Conservation (phyloP, 2,888 invertebrate species). For the Spisula solida region DNA sequence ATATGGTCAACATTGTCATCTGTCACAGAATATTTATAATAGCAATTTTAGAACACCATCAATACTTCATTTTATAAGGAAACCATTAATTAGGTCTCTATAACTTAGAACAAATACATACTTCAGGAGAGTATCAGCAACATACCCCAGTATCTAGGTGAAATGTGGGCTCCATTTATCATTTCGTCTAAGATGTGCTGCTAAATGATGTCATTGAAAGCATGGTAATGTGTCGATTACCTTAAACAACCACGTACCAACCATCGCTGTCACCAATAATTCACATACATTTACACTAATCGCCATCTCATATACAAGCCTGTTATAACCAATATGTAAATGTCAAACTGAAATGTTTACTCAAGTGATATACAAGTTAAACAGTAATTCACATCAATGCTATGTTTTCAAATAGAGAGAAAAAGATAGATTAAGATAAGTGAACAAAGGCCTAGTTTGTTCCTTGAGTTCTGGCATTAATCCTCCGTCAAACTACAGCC, state of each 20-base stretch:
- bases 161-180: neutral
- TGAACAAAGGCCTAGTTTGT: constrained; percentile 11
- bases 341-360: constrained; percentile 10
- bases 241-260: no score
- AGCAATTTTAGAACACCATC: no score
- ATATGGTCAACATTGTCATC: no score
- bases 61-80: no score
- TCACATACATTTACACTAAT: constrained; percentile 13
- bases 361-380: constrained; percentile 7
- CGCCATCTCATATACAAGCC: constrained; percentile 7
- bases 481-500: neutral
- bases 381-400: constrained; percentile 7
- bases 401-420: neutral
- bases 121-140: neutral
- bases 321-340: constrained; percentile 16
- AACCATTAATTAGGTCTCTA: no score
- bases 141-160: constrained; percentile 7
- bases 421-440: constrained; percentile 14
- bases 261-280: neutral
- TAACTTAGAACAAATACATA: neutral
- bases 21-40: no score
- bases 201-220: neutral
- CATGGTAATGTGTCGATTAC: neutral
- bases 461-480: neutral
- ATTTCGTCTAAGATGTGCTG: neutral